Percentiles rank a stretch among this genome's conserved stretches.
Evolutionary conservation across 2,888 invertebrate genomes (phyloP).

Genomic region (Orgyia antiqua): DNA sequence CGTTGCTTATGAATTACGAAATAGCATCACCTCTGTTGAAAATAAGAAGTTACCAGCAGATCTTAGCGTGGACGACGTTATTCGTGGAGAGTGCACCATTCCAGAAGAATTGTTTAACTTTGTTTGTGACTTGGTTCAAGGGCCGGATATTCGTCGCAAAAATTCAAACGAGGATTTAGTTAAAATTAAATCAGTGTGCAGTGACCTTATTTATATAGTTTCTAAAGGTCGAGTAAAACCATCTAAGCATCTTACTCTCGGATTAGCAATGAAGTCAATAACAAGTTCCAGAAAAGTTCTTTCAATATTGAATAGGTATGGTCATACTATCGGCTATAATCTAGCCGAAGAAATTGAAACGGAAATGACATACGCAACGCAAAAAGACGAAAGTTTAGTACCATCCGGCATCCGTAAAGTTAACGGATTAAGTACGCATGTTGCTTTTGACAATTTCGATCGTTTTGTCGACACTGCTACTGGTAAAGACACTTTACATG

Average conservation of each 20-base stretch:
- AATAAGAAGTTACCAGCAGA: slow-evolving; percentile 12
- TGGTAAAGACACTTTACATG: slow-evolving; percentile 51
- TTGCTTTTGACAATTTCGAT: slow-evolving; percentile 17
- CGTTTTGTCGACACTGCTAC: slow-evolving; percentile 12
- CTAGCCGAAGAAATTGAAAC: slow-evolving; percentile 33
- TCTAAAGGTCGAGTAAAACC: slow-evolving; percentile 16
- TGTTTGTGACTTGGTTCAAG: slow-evolving; percentile 1
- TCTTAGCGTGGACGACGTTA: slow-evolving; percentile 10
- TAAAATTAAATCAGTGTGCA: slow-evolving; percentile 19
- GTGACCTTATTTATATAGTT: slow-evolving; percentile 6
- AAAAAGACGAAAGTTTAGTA: slow-evolving; percentile 5
- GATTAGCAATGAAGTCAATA: slow-evolving; percentile 27
- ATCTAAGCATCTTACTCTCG: slow-evolving; percentile 28
- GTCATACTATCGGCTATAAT: slow-evolving; percentile 29
- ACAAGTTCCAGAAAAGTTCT: slow-evolving; percentile 26
- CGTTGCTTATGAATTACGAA: slow-evolving; percentile 26
- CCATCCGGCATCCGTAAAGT: slow-evolving; percentile 4
- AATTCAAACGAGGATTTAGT: slow-evolving; percentile 11
- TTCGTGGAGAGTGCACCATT: slow-evolving; percentile 12
- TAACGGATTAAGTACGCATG: slow-evolving; percentile 5
- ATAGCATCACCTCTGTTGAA: slow-evolving; percentile 19
- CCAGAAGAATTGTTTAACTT: not conserved
- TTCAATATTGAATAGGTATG: slow-evolving; percentile 31
- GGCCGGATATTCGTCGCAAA: slow-evolving; percentile 1
- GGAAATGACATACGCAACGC: slow-evolving; percentile 10